Conservation (phyloP, 2,113 vertebrate genomes). For the Buteo buteo region DNA sequence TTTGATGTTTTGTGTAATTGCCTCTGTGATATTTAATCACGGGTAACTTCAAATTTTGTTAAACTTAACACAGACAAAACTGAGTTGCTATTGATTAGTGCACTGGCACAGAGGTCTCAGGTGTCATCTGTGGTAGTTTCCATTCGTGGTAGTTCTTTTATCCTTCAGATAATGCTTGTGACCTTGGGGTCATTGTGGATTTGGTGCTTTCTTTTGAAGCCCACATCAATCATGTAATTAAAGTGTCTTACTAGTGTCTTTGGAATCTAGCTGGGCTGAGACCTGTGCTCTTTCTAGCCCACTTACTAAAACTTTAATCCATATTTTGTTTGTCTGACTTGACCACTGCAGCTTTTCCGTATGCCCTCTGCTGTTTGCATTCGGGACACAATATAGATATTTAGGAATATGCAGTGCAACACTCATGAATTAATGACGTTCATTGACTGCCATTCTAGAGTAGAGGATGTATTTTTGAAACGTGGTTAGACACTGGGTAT, state of each 20-base stretch:
- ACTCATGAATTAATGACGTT: not conserved
- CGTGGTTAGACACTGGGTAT: not conserved
- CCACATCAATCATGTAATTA: slow-evolving; percentile 69
- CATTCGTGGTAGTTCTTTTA: slow-evolving; percentile 70
- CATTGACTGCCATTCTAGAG: not conserved
- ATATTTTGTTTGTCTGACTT: slow-evolving; percentile 9
- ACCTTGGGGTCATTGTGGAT: slow-evolving; percentile 57
- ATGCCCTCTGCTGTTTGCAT: not conserved
- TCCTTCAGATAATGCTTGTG: slow-evolving; percentile 68
- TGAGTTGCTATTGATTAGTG: slow-evolving; percentile 64
- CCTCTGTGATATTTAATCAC: slow-evolving; percentile 60
- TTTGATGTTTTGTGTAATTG: slow-evolving; percentile 64
- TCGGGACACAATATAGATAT: not conserved
- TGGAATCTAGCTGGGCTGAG: slow-evolving; percentile 62
- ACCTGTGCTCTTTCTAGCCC: slow-evolving; percentile 56
- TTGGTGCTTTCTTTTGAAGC: slow-evolving; percentile 66
- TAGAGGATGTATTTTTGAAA: not conserved
- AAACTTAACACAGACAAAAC: slow-evolving; percentile 66
- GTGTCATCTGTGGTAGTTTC: slow-evolving; percentile 65
- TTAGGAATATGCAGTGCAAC: not conserved
- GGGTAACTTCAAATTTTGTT: slow-evolving; percentile 67
- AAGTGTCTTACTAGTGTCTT: slow-evolving; percentile 66
- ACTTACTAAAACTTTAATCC: slow-evolving; percentile 62
- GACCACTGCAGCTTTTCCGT: not conserved
- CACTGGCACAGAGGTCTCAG: slow-evolving; percentile 50